Base-by-base conservation (phyloP, 2,888 invertebrate genomes). In the Criorhina ranunculi region DNA sequence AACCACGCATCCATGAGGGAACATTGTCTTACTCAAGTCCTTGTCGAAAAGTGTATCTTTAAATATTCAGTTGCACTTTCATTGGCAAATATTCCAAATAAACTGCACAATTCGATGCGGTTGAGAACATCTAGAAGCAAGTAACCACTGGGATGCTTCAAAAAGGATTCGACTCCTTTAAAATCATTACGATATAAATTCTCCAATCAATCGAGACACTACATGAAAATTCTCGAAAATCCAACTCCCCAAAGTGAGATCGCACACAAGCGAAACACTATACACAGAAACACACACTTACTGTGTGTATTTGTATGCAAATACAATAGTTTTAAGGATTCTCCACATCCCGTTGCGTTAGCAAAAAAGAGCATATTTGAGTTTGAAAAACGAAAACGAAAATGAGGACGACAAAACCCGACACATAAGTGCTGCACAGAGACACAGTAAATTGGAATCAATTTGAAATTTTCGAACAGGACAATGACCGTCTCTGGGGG, bases 401-500 rank as follows among this genome's bases (percentile, higher is more conserved):
- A n/a, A 37, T 15, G 46, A 55, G 35, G 46, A 49, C 42, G 35
- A 51, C 33, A 53, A 40, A 35, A n/a, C 53, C 53, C 44, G 40
- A 57, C 55, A 57, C 55, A 64, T 57, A 73, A 80, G 55, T 80
- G 73, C 60, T 62, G 53, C 42, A 35, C 46, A 66, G 66, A 69
- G 59, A 73, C 72, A 72, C 24, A 66, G 72, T 62, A 69, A 80
- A 80, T 75, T 75, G 75, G 59, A 80, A 80, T 80, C 80, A 80
- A 75, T 80, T 75, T 75, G 66, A 62, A 75, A 69, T 62, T 62
- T 69, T 15, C 73, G 46, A 75, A 67, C 53, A 69, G 75, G 60
- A 75, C 75, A 80, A 62, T 80, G 80, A 75, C 80, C 80, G 80
- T 51, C 66, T 73, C 59, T 8, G 11, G 35, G 55, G 17, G n/a